Conservation (phyloP, 2,888 invertebrate genomes). For the Drosophila paramelanica region DNA sequence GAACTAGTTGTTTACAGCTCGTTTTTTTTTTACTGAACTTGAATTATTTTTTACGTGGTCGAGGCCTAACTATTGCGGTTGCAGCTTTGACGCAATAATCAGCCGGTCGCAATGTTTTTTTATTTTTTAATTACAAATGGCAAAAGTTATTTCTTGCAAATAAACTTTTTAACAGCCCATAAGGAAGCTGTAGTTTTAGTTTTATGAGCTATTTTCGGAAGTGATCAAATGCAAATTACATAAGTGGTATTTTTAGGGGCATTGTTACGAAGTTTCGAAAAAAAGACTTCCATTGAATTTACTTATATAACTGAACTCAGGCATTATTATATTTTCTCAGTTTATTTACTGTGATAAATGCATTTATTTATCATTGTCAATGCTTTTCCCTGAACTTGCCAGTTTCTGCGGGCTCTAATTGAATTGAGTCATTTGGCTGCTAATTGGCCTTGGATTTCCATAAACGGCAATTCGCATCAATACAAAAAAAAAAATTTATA, state of each 20-base stretch:
- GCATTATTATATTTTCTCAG: neutral
- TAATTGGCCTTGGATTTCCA: slow-evolving; percentile 56
- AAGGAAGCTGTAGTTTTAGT: slow-evolving; percentile 23
- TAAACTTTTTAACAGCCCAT: slow-evolving; percentile 23
- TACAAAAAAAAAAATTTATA: neutral
- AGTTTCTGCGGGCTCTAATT: slow-evolving; percentile 29
- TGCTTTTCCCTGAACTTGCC: slow-evolving; percentile 4
- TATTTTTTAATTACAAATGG: slow-evolving; percentile 10
- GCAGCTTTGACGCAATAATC: slow-evolving; percentile 44
- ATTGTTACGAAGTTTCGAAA: neutral
- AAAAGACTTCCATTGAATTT: neutral
- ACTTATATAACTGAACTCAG: neutral
- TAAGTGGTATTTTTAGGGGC: slow-evolving; percentile 11
- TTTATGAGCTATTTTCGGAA: slow-evolving; percentile 6
- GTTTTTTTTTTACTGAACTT: slow-evolving; percentile 63
- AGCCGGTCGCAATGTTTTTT: slow-evolving; percentile 35
- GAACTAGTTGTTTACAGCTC: slow-evolving; percentile 41
- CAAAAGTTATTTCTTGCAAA: slow-evolving; percentile 24
- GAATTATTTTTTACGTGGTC: slow-evolving; percentile 58
- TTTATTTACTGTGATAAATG: neutral
- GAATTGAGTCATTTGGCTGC: slow-evolving; percentile 39
- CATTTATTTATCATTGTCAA: slow-evolving; percentile 2
- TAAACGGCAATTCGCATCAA: slow-evolving; percentile 2
- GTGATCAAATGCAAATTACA: slow-evolving; percentile 21
- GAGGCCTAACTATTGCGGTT: slow-evolving; percentile 42